A percentile compares a stretch with the other conserved stretches of the same genome.
phyloP scores from a whole-genome alignment of 2,797 vertebrate species.

The Sylvilagus floridanus region DNA sequence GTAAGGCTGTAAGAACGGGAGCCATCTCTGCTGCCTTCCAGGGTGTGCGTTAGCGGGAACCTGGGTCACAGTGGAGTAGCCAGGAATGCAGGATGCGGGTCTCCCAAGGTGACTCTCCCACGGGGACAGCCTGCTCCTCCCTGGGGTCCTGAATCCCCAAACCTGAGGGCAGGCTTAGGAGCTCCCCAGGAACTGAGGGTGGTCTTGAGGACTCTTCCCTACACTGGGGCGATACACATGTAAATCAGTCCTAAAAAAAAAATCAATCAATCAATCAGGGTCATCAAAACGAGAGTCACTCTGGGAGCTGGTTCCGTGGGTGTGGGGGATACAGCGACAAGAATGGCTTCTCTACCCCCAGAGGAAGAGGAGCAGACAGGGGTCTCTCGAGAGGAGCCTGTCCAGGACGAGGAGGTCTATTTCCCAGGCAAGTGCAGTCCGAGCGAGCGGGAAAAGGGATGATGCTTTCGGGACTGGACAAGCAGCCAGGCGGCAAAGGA shows the following conservation, averaged over 20 bases:
- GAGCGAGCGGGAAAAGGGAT: not conserved
- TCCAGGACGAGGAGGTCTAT: not conserved
- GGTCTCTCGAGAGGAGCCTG: not conserved
- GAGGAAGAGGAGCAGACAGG: not conserved
- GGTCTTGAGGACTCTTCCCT: not conserved
- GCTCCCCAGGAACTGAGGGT: not conserved
- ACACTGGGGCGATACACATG: not conserved
- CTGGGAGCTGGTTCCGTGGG: not conserved
- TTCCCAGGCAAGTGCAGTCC: not conserved
- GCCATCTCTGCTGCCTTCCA: no score
- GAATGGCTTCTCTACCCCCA: not conserved
- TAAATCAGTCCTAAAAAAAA: not conserved
- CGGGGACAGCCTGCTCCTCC: no score
- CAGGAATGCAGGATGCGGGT: no score
- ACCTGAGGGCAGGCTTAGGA: not conserved
- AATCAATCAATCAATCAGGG: no score
- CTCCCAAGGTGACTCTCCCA: no score
- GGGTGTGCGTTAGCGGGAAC: no score
- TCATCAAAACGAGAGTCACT: not conserved
- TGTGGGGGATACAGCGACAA: not conserved
- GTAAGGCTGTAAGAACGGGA: no score
- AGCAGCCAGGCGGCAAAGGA: slow-evolving; percentile 7
- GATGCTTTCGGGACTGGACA: not conserved
- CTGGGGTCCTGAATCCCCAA: not conserved
- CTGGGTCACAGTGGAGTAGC: no score